Evolutionary conservation across 2,113 vertebrate genomes (phyloP).

Genomic region (Ibidorhyncha struthersii): DNA sequence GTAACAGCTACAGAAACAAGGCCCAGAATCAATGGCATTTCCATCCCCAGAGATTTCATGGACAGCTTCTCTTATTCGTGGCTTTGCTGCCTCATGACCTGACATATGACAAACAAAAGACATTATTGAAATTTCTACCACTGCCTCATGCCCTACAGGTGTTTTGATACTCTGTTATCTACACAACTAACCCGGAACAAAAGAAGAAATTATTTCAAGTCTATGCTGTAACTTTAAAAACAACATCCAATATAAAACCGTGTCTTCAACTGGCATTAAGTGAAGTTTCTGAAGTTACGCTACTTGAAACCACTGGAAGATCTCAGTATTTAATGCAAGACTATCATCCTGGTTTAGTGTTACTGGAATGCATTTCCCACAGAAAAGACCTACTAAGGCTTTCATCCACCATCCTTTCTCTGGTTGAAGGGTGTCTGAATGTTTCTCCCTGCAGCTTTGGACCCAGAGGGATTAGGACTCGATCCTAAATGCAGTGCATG

Average conservation of each 20-base stretch:
- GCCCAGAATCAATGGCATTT: background rate
- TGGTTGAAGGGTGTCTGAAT: background rate
- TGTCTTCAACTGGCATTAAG: background rate
- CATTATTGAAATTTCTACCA: background rate
- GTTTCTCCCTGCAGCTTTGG: background rate
- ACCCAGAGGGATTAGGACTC: background rate
- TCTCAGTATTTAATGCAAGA: background rate
- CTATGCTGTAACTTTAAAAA: background rate
- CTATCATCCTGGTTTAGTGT: background rate
- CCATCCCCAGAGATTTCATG: background rate
- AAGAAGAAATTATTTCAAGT: background rate
- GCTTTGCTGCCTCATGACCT: background rate
- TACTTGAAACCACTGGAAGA: background rate
- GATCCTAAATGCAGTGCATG: rapidly evolving
- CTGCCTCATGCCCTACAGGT: background rate
- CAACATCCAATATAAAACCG: background rate
- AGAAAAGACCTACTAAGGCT: background rate
- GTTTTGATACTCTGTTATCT: background rate
- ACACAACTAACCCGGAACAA: background rate
- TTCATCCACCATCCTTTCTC: background rate
- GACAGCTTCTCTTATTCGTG: background rate
- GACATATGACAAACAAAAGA: background rate
- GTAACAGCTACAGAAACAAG: background rate
- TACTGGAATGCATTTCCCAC: background rate
- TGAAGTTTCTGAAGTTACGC: background rate